Evolutionary conservation across 1,140 invertebrate genomes (phyloP).

Genomic region (Tetragnatha versicolor): DNA sequence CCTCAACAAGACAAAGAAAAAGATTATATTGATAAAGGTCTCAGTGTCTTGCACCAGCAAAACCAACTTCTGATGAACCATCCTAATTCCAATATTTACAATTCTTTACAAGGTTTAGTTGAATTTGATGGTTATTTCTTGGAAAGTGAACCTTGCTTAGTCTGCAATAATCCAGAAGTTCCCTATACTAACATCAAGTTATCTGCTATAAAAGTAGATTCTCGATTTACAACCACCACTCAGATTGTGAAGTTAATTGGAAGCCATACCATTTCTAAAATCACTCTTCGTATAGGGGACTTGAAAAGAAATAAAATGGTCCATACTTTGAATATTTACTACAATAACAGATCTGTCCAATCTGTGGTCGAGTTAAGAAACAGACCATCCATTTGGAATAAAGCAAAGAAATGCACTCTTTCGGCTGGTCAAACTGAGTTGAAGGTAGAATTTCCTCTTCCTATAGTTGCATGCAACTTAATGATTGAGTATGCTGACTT

Average conservation of each 20-base stretch:
- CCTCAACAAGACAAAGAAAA: slow-evolving; percentile 61
- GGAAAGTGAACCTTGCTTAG: slow-evolving; percentile 95
- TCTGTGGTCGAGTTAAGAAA: slow-evolving; percentile 97
- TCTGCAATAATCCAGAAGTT: slow-evolving; percentile 97
- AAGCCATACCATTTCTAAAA: slow-evolving; percentile 93
- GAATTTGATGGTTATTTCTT: slow-evolving; percentile 96
- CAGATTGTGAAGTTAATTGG: slow-evolving; percentile 96
- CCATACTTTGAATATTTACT: slow-evolving; percentile 93
- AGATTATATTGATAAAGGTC: slow-evolving; percentile 84
- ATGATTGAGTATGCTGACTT: slow-evolving; percentile 99
- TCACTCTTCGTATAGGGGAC: slow-evolving; percentile 91
- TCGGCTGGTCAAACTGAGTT: slow-evolving; percentile 92
- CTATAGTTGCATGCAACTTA: slow-evolving; percentile 96
- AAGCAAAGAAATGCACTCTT: slow-evolving; percentile 88
- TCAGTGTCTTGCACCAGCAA: slow-evolving; percentile 83
- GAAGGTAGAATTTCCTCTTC: slow-evolving; percentile 94
- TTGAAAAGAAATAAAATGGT: slow-evolving; percentile 98
- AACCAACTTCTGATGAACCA: slow-evolving; percentile 88
- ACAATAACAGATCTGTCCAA: slow-evolving; percentile 94
- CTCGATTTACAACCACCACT: slow-evolving; percentile 96
- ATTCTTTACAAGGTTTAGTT: slow-evolving; percentile 87
- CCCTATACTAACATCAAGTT: slow-evolving; percentile 91
- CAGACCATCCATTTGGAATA: slow-evolving; percentile 93
- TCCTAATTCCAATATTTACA: slow-evolving; percentile 93
- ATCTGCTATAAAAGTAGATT: slow-evolving; percentile 92